Evolutionary conservation across 2,797 vertebrate species (phyloP), one percentile per base, ranked within the genome.

Genomic region (Sebastes steindachneri): DNA sequence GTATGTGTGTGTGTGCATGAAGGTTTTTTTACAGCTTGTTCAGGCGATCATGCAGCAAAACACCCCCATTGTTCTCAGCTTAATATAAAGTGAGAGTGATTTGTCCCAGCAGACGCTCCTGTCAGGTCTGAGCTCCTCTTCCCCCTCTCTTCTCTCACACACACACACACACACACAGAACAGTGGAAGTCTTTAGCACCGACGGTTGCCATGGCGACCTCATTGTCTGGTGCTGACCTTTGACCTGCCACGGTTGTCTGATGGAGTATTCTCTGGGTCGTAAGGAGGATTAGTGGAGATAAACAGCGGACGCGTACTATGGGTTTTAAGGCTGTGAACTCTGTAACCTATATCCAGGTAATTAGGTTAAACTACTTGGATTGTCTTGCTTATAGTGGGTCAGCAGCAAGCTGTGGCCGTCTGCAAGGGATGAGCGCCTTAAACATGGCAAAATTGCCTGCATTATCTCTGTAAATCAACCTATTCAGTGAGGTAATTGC

Each of bases 251-350:
- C 59, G 35, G 80, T 86, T 88, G 89, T 92, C 89, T 89, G 83
- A 84, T 81, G 66, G 79, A 82, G 92, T 89, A 91, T 88, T 92
- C 86, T 90, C 87, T 75, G 79, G 79, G 86, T 88, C 26, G 59
- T 90, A 88, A 93, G 89, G 63, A 92, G 91, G 93, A 93, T 95
- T 92, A 94, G 88, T 65, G 70, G 74, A 91, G 93, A 94, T 94
- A 93, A 92, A 85, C 82, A 66, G 53, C 21, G 71, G 78, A 90
- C 79, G 62, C 5, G 11, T 68, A 80, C 75, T 57, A 48, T 65
- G 69, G 86, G 73, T 87, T 91, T 45, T 90, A 91, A 80, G 80
- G 69, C 79, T 85, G 71, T 87, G 65, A 89, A 89, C 89, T 86
- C 81, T 1, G 14, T 89, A 93, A 93, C 93, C 91, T 90, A 82